Base-by-base conservation (phyloP, 2,113 vertebrate species). In the Rhinoderma darwinii region DNA sequence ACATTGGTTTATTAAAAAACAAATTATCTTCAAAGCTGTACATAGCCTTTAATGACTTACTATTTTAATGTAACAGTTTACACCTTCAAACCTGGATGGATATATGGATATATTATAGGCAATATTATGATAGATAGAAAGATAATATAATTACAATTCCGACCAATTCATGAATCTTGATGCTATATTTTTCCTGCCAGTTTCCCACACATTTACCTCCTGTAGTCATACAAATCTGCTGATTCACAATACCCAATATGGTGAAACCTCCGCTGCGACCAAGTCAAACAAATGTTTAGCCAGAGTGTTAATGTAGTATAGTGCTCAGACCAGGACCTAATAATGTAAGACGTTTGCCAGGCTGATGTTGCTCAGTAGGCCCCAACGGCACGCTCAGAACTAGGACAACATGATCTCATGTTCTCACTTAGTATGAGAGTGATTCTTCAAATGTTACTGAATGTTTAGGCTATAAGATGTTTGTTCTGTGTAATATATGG, bases 191-290 rank as follows among this genome's bases (percentile, higher is more conserved):
- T 86, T 87, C 88, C 88, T 90, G 86, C 89, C 76, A 89, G 73
- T 89, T 84, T 90, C 89, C 84, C 88, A 89, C 88, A 85, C 84
- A 74, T 54, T 89, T 89, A 88, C 91, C 90, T 90, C 87, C 89
- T 86, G 88, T 88, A 91, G 90, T 90, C 88, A 86, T 82, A 89
- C 84, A 92, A 92, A 92, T 88, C 90, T 91, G 91, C 89, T 86
- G 85, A 74, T 86, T 79, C 85, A 88, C 80, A 84, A 59, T 83
- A 84, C 61, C 73, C 86, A 89, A 89, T 89, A 88, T 77, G 81
- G 73, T 30, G 82, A 85, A 87, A 87, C 47, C 35, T 78, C 78
- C 82, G 76, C 83, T 80, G 88, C 51, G 85, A 87, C 91, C 88
- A 89, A 90, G n/a, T 70, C 20, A 17, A 88, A 89, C 84, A 84